Evolutionary conservation across 2,888 invertebrate species (phyloP), one percentile per base, ranked within the genome.

Genomic region (Aporophyla lueneburgensis): DNA sequence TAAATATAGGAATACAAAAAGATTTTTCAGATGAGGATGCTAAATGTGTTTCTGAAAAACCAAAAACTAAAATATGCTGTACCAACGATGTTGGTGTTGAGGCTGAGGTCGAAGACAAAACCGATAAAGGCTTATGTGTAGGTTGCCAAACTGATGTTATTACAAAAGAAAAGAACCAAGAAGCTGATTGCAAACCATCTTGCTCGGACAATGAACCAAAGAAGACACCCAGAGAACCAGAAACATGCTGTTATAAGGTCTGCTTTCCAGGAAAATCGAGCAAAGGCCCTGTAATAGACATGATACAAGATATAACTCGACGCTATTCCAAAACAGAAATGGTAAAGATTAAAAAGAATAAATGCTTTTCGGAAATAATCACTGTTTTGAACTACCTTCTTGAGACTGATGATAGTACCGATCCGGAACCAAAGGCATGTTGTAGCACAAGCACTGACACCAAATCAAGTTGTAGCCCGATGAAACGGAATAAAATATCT

Each of bases 321-420:
- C 94, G 95, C n/a, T 96, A 95, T 86, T 91, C 95, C 1, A 96
- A 96, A 88, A 92, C 91, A 59, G 93, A 94, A 58, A 81, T 92
- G 43, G 93, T 92, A 62, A 95, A 93, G 77, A 89, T 81, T 61
- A 94, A 93, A 80, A 93, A 93, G 74, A 96, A 94, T 80, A 96
- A 95, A 89, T 95, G 96, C 85, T 95, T 95, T 58, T 94, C 93
- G 78, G 96, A 96, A 88, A 95, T 96, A 33, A 92, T 96, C 73
- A 89, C 92, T 40, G 91, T 96, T 53, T 88, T 96, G 21, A 95
- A 94, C 76, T 96, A 96, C 84, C 91, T 96, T 49, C 89, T 96
- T 62, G 95, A 96, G 79, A 96, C 96, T 16, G 96, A 95, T 61
- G 96, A 95, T 2, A 90, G 90, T 76, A 89, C 91, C 6, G 93